phyloP scores from a whole-genome alignment of 2,888 invertebrate species.

The Polymixis lichenea region DNA sequence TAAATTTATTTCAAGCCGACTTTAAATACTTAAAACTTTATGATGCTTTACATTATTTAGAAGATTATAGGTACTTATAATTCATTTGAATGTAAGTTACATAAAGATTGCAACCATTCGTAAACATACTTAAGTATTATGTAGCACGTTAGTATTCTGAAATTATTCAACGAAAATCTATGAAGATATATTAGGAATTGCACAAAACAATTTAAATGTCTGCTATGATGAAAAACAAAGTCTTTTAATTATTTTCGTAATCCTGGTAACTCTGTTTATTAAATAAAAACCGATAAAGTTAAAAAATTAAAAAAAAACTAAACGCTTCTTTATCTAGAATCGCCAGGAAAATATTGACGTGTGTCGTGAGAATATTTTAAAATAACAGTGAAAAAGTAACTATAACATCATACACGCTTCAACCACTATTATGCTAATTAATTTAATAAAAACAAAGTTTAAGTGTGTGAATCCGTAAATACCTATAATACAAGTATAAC shows the following conservation, averaged over 20 bases:
- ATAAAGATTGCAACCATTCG: not conserved
- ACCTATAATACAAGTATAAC: not conserved
- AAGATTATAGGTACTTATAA: not conserved
- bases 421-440: too few species aligned
- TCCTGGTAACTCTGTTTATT: not conserved
- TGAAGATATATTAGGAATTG: not conserved
- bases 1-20: slow-evolving; percentile 55
- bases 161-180: not conserved
- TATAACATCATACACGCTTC: not conserved
- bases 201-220: not conserved
- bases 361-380: not conserved
- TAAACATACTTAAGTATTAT: not conserved
- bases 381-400: not conserved
- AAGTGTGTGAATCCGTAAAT: not conserved
- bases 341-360: not conserved
- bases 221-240: not conserved
- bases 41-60: slow-evolving; percentile 24
- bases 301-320: not conserved
- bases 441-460: not conserved
- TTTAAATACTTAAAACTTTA: slow-evolving; percentile 50
- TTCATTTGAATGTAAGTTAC: not conserved
- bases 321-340: not conserved
- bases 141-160: not conserved
- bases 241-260: not conserved
- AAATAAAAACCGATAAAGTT: not conserved